These are phyloP conservation scores for Gracilinanus agilis DNA, from an alignment of 2,113 vertebrate genomes.

Conservation along the genomic window DNA sequence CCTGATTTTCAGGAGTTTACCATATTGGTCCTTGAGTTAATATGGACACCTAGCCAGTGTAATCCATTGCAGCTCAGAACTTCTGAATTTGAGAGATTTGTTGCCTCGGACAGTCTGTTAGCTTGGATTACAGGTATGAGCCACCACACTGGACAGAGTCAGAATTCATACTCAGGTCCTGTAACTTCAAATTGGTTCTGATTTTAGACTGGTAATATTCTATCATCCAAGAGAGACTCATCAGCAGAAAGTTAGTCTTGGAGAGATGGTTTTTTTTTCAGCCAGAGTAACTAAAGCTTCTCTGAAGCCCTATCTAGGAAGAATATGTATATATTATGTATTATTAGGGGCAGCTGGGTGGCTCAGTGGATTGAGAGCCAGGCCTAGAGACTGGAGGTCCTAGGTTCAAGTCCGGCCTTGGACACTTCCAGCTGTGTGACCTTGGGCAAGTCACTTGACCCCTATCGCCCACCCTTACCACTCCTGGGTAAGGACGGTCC, in stretches of 20 bases:
- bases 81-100: not conserved
- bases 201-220: not conserved
- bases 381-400: too few species aligned
- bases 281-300: not conserved
- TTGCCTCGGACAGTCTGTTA: not conserved
- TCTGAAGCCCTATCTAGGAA: too few species aligned
- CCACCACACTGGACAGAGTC: not conserved
- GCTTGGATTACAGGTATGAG: not conserved
- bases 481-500: too few species aligned
- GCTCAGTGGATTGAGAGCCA: too few species aligned
- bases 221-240: not conserved
- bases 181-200: not conserved
- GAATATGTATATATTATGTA: too few species aligned
- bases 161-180: not conserved
- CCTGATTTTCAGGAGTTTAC: not conserved
- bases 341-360: too few species aligned
- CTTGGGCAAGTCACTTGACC: too few species aligned
- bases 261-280: not conserved
- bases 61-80: not conserved
- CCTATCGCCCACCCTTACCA: too few species aligned
- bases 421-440: too few species aligned
- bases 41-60: not conserved
- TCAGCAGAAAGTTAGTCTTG: not conserved
- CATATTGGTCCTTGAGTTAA: not conserved
- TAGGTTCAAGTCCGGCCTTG: too few species aligned